Evolutionary conservation across 2,888 invertebrate species (phyloP).

Genomic region (Thelaira solivaga): DNA sequence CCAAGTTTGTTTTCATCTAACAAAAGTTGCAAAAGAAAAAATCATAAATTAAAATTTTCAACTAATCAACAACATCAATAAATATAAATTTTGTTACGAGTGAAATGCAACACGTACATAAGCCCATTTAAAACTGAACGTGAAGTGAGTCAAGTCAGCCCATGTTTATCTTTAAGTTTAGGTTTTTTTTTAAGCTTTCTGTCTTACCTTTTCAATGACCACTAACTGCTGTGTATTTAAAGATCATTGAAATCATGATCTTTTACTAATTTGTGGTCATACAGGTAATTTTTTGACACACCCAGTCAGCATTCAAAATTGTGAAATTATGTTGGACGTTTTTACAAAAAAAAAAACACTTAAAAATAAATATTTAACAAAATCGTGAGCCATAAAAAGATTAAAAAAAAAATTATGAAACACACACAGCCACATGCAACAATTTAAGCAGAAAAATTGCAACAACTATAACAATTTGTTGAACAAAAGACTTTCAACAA

Average conservation of each 20-base stretch:
- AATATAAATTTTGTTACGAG: no score
- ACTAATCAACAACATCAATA: no score
- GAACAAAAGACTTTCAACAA: slow-evolving; percentile 9
- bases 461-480: slow-evolving; percentile 28
- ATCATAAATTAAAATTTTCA: no score
- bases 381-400: slow-evolving; percentile 57
- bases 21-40: not conserved
- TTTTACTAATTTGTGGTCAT: slow-evolving; percentile 56
- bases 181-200: not conserved
- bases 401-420: slow-evolving; percentile 28
- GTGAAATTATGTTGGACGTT: not conserved
- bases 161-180: not conserved
- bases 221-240: slow-evolving; percentile 34
- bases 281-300: slow-evolving; percentile 44
- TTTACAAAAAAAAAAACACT: not conserved
- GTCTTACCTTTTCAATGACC: no score
- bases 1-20: not conserved
- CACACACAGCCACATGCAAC: not conserved
- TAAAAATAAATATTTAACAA: slow-evolving; percentile 35
- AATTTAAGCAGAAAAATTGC: slow-evolving; percentile 16
- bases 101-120: no score
- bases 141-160: no score
- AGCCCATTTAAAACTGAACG: no score
- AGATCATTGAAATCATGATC: slow-evolving; percentile 41
- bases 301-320: slow-evolving; percentile 19